Percentiles rank a stretch among this genome's conserved stretches.
phyloP scores from a whole-genome alignment of 2,113 vertebrate species.

The Cavia aperea region DNA sequence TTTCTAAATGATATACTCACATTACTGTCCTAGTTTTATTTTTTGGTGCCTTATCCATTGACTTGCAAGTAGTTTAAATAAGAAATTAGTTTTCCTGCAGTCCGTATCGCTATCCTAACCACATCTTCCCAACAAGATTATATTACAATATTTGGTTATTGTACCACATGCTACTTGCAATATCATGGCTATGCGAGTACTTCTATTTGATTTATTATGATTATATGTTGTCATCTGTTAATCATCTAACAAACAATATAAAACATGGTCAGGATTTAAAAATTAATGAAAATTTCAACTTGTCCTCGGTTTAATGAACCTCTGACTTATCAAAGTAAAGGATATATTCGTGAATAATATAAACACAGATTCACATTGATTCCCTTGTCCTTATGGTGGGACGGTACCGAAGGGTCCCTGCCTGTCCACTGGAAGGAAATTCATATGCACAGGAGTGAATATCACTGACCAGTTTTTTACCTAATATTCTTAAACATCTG shows the following conservation, averaged over 20 bases:
- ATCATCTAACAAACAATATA: neutral
- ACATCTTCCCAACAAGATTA: neutral
- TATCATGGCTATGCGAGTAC: neutral
- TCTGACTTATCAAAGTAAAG: neutral
- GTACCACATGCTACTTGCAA: neutral
- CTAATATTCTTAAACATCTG: neutral
- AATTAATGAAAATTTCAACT: neutral
- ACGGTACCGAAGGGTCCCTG: no score
- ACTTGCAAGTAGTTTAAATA: neutral
- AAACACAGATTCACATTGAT: neutral
- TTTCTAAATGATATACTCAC: neutral
- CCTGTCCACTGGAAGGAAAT: rapidly evolving
- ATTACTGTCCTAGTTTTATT: neutral
- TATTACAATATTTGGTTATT: neutral
- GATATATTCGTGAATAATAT: neutral
- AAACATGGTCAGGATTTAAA: neutral
- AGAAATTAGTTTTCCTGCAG: neutral
- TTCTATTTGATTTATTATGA: neutral
- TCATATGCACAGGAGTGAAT: neutral
- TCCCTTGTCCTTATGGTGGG: neutral
- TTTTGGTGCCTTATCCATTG: neutral
- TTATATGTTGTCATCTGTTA: neutral
- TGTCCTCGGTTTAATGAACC: neutral
- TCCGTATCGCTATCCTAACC: neutral
- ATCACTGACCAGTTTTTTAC: neutral